Evolutionary conservation across 2,113 vertebrate species (phyloP).

Genomic region (Jacana jacana): DNA sequence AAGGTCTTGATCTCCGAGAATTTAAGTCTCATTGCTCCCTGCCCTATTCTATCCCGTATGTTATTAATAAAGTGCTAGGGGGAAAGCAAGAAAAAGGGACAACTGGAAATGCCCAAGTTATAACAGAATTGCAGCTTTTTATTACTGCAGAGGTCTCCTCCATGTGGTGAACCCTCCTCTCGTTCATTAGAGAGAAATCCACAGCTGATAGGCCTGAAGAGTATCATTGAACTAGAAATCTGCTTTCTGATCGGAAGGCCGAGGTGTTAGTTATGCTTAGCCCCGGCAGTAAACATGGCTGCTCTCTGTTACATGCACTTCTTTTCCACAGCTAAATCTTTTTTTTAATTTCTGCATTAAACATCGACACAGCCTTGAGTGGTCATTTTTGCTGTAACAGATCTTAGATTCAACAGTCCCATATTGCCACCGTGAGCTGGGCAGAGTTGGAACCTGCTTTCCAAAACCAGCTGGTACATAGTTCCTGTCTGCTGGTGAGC

Average conservation of each 20-base stretch:
- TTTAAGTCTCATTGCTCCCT: not conserved
- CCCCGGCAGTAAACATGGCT: not conserved
- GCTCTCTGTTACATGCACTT: not conserved
- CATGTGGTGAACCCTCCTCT: not conserved
- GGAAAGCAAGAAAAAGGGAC: not conserved
- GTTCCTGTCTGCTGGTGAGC: not conserved
- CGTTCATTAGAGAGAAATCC: not conserved
- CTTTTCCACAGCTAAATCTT: not conserved
- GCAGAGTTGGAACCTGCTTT: not conserved
- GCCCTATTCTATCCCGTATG: not conserved
- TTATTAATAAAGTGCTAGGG: not conserved
- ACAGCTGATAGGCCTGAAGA: not conserved
- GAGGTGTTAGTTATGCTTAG: not conserved
- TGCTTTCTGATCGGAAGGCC: not conserved
- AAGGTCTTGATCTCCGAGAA: not conserved
- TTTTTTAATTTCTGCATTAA: not conserved
- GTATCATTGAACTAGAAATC: not conserved
- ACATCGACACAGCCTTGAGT: not conserved
- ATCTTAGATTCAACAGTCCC: not conserved
- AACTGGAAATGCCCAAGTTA: not conserved
- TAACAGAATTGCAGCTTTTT: not conserved
- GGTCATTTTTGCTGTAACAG: not conserved
- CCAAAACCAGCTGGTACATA: not conserved
- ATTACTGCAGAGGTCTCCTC: not conserved
- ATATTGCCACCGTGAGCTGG: not conserved